Percentiles rank a stretch among this genome's conserved stretches.
These are phyloP conservation scores for Melanerpes aurifrons DNA, from an alignment of 2,113 vertebrate genomes.

Conservation along the genomic window DNA sequence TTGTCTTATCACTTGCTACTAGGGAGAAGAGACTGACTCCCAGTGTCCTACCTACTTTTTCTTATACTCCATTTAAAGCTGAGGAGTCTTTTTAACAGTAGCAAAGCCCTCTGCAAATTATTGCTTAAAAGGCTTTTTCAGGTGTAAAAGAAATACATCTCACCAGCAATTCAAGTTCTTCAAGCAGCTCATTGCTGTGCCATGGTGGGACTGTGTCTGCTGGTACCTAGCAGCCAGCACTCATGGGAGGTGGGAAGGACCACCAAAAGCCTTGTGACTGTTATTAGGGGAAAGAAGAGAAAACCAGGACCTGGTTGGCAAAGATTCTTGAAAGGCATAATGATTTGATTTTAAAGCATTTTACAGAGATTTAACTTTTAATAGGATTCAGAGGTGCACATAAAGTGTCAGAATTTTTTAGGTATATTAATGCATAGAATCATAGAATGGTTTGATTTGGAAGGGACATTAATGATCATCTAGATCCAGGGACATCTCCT, in stretches of 20 bases:
- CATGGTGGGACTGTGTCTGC: fast-evolving
- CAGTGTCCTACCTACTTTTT: neutral
- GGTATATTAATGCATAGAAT: neutral
- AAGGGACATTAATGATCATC: too few species aligned
- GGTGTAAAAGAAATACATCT: neutral
- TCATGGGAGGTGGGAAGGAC: neutral
- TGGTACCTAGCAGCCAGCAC: fast-evolving
- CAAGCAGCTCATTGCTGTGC: fast-evolving
- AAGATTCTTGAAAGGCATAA: neutral
- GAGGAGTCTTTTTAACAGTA: neutral
- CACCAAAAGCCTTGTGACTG: neutral
- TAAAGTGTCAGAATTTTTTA: neutral
- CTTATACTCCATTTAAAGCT: neutral
- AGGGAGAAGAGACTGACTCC: too few species aligned
- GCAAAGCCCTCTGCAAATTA: neutral
- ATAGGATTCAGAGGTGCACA: neutral
- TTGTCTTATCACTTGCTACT: too few species aligned
- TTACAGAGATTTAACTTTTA: neutral
- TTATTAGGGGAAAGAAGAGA: neutral
- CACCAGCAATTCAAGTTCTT: neutral
- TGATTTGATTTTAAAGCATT: conserved; percentile 34
- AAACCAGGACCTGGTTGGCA: neutral
- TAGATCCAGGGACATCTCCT: too few species aligned
- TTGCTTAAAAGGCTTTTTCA: neutral
- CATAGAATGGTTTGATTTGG: too few species aligned